Conservation (phyloP, 2,888 invertebrate genomes). For the Drosophila acutilabella region DNA sequence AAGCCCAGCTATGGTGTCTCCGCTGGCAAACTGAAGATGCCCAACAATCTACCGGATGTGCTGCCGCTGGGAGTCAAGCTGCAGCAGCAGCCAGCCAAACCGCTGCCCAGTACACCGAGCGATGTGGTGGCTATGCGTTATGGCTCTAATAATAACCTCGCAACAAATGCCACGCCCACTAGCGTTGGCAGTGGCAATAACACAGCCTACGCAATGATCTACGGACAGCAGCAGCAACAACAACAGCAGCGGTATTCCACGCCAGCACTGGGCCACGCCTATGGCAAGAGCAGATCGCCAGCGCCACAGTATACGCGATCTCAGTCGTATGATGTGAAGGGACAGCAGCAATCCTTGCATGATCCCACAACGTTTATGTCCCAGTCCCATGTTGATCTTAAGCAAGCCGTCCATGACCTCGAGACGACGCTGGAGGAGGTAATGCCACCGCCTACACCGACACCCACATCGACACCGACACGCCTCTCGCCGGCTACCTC, state of each 20-base stretch:
- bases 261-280: slow-evolving; percentile 75
- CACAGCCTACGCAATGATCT: slow-evolving; percentile 67
- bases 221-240: slow-evolving; percentile 55
- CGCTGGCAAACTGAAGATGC: slow-evolving; percentile 80
- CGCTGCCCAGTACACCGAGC: slow-evolving; percentile 64
- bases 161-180: slow-evolving; percentile 63
- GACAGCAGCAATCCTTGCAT: slow-evolving; percentile 74
- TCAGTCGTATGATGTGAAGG: slow-evolving; percentile 83
- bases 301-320: slow-evolving; percentile 80
- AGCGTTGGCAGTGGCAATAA: slow-evolving; percentile 22
- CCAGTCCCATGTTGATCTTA: slow-evolving; percentile 84
- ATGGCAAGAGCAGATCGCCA: slow-evolving; percentile 51
- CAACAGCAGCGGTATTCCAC: slow-evolving; percentile 77
- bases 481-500: slow-evolving; percentile 84
- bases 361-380: slow-evolving; percentile 78
- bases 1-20: slow-evolving; percentile 74
- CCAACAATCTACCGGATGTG: slow-evolving; percentile 86
- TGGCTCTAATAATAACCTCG: slow-evolving; percentile 82
- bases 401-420: slow-evolving; percentile 83
- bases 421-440: slow-evolving; percentile 83
- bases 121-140: slow-evolving; percentile 80
- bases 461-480: slow-evolving; percentile 42
- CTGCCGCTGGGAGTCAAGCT: slow-evolving; percentile 87
- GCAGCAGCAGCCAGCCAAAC: slow-evolving; percentile 73
- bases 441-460: slow-evolving; percentile 33